Conservation (phyloP, 2,797 vertebrate species). For the Loriculus beryllinus region DNA sequence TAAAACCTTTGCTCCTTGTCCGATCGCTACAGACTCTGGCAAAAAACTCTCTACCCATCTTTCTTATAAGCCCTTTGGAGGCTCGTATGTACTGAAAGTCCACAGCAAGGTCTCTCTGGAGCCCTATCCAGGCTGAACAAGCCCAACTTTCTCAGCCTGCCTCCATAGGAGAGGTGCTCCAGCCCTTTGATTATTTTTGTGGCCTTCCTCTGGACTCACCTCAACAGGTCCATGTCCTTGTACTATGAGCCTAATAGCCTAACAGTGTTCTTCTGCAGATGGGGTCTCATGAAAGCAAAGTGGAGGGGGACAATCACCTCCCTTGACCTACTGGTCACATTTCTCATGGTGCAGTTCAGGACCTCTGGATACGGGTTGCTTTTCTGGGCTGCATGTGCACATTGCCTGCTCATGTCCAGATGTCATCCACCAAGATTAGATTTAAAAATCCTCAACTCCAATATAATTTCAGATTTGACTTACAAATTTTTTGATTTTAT, state of each 20-base stretch:
- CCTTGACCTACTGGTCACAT: fast-evolving
- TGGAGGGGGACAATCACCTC: fast-evolving
- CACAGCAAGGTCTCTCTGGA: background rate
- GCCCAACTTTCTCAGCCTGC: background rate
- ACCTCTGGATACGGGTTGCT: fast-evolving
- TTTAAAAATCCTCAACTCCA: background rate
- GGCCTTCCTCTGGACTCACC: background rate
- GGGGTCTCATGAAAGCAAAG: background rate
- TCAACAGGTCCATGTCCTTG: background rate
- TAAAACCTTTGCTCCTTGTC: background rate
- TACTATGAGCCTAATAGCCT: background rate
- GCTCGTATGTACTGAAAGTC: background rate
- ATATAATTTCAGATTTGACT: background rate
- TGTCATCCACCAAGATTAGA: background rate
- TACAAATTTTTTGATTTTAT: background rate
- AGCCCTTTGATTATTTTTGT: background rate
- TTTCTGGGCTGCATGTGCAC: background rate
- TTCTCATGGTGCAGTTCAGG: background rate
- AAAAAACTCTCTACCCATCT: background rate
- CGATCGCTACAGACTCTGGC: background rate
- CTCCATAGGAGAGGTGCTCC: fast-evolving
- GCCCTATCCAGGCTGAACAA: background rate
- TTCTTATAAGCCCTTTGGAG: background rate
- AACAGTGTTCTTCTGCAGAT: fast-evolving
- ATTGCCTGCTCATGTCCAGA: background rate